A percentile compares a stretch with the other conserved stretches of the same genome.
These are phyloP conservation scores for Callorhinus ursinus DNA, from an alignment of 2,113 vertebrate genomes.

Conservation along the genomic window DNA sequence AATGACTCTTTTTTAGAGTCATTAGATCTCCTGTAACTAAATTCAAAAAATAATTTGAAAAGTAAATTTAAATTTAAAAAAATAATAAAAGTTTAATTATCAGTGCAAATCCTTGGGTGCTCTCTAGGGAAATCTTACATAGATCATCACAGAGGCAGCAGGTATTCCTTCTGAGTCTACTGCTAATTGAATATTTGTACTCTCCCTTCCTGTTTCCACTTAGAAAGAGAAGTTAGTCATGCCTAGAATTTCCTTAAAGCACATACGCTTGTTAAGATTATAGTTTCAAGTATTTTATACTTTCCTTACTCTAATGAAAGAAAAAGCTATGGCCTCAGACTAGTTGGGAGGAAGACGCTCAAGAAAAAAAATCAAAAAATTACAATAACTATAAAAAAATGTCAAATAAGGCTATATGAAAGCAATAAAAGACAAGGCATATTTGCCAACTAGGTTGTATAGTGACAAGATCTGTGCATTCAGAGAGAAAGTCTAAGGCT, in stretches of 20 bases:
- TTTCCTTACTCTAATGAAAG: background rate
- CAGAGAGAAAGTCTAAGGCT: background rate
- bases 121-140: background rate
- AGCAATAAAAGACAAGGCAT: background rate
- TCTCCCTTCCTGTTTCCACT: background rate
- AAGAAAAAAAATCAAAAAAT: background rate
- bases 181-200: background rate
- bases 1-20: background rate
- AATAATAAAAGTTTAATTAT: background rate
- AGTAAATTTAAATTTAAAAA: background rate
- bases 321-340: background rate
- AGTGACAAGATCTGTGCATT: background rate
- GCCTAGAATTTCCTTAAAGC: background rate
- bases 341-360: background rate
- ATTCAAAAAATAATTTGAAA: slow-evolving; percentile 25
- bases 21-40: background rate
- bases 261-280: background rate
- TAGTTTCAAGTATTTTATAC: background rate
- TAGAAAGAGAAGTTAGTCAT: background rate
- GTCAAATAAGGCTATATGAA: background rate
- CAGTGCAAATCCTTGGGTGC: background rate
- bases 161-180: background rate
- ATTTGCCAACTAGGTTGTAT: background rate
- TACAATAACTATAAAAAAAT: background rate
- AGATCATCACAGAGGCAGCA: background rate